These are phyloP conservation scores for Tetramorium bicarinatum DNA, from an alignment of 2,888 invertebrate genomes.

Conservation along the genomic window DNA sequence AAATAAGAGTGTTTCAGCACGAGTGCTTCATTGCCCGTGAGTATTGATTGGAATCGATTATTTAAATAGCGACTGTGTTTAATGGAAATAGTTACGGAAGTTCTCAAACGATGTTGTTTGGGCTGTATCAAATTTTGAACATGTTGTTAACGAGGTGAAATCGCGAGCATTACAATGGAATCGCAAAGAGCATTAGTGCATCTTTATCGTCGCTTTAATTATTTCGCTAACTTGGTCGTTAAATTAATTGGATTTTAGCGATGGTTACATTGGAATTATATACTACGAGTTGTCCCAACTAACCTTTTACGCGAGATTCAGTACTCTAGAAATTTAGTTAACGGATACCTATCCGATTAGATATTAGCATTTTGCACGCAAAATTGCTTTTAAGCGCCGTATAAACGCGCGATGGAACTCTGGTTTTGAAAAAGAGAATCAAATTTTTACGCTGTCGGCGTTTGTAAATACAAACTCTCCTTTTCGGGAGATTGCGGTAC, in stretches of 20 bases:
- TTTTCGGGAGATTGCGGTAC: too few species aligned
- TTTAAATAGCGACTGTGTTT: slow-evolving; percentile 35
- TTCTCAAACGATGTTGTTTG: neutral
- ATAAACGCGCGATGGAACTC: too few species aligned
- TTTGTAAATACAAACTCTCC: too few species aligned
- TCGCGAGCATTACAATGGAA: neutral
- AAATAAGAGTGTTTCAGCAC: slow-evolving; percentile 23
- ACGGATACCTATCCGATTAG: neutral
- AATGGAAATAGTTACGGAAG: slow-evolving; percentile 35
- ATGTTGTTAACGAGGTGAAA: neutral
- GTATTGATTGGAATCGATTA: slow-evolving; percentile 40
- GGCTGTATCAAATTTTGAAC: slow-evolving; percentile 5
- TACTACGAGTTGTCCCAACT: neutral
- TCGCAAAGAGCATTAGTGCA: neutral
- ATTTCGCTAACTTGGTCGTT: neutral
- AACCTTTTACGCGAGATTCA: slow-evolving; percentile 3
- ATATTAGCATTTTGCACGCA: neutral
- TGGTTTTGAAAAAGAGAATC: too few species aligned
- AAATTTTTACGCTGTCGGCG: too few species aligned
- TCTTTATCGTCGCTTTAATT: slow-evolving; percentile 30
- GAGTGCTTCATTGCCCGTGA: neutral
- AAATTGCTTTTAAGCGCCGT: too few species aligned
- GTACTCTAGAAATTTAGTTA: neutral
- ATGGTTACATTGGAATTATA: slow-evolving; percentile 1
- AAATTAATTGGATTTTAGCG: slow-evolving; percentile 4